Evolutionary conservation across 2,888 invertebrate genomes (phyloP), one percentile per base, ranked within the genome.

Genomic region (Spodoptera littoralis): DNA sequence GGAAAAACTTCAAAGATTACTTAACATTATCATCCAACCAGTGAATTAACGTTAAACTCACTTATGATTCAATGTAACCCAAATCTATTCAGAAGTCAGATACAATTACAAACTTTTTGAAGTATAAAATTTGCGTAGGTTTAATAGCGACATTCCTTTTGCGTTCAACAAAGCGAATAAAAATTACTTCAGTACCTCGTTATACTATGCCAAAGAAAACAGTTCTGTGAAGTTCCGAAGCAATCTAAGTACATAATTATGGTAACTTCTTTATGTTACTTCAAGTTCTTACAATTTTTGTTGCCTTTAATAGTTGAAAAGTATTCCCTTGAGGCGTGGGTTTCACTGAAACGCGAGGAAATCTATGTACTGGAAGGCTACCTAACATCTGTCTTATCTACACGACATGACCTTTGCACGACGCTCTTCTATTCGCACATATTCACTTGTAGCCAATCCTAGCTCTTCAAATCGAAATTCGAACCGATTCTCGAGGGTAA

Each of bases 401-500:
- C 6, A 57, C 46, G 51, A 60, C 11, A 60, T 65, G 66, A 77
- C 74, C 71, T 80, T 72, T 59, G 66, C 44, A 68, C 44, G 63
- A 36, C 64, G 62, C 55, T 67, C 27, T 24, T 27, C 46, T 53
- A 59, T 67, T 60, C 59, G 57, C 60, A 67, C 65, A 65, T 65
- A 61, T 80, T 68, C 57, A 60, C 60, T 67, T 76, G 64, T 60
- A 75, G 65, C 55, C 47, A 56, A 76, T 56, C 60, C 56, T 79
- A 72, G 64, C 63, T 69, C 68, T 72, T 60, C 65, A 66, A 73
- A 65, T 70, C 64, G 65, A 65, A 74, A 77, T 68, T 77, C 80
- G 81, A 82, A 82, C 70, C 70, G 70, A 79, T 50, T 80, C 61
- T 74, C 74, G 60, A 63, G 78, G 61, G 77, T 68, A 78, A 78